Conservation (phyloP, 1,140 invertebrate genomes). For the Globodera rostochiensis region DNA sequence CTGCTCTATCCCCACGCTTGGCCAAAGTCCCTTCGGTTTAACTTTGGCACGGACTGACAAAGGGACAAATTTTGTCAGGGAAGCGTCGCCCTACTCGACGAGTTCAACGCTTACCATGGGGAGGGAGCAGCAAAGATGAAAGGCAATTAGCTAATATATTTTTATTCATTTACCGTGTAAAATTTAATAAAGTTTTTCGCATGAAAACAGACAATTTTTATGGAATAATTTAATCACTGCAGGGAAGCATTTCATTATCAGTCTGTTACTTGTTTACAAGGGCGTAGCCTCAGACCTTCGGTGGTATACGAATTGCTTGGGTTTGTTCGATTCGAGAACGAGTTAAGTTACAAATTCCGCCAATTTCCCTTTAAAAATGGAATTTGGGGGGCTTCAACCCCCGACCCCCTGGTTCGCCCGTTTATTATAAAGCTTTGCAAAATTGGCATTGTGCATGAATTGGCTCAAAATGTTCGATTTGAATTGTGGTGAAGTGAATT, state of each 20-base stretch:
- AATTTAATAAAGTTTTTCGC: too few relatives aligned
- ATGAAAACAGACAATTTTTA: too few relatives aligned
- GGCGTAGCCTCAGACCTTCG: too few relatives aligned
- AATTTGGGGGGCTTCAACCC: too few relatives aligned
- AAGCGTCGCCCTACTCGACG: neutral
- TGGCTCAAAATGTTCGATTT: slow-evolving; percentile 20
- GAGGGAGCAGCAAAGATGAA: neutral
- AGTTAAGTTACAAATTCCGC: too few relatives aligned
- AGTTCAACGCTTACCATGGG: neutral
- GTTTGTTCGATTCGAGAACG: too few relatives aligned
- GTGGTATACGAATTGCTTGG: too few relatives aligned
- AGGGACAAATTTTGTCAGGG: neutral
- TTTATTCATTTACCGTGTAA: too few relatives aligned
- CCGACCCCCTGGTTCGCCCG: neutral
- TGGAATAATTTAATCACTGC: too few relatives aligned
- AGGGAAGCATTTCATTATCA: too few relatives aligned
- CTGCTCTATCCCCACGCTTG: neutral
- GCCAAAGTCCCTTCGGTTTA: neutral
- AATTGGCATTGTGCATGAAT: neutral
- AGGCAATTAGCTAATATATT: neutral
- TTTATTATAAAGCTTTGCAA: neutral
- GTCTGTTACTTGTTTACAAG: too few relatives aligned
- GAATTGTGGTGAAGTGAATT: slow-evolving; percentile 18
- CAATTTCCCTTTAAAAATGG: too few relatives aligned
- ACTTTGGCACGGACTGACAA: neutral